Conservation (phyloP, 1,140 invertebrate genomes). For the Bombus superbus region DNA sequence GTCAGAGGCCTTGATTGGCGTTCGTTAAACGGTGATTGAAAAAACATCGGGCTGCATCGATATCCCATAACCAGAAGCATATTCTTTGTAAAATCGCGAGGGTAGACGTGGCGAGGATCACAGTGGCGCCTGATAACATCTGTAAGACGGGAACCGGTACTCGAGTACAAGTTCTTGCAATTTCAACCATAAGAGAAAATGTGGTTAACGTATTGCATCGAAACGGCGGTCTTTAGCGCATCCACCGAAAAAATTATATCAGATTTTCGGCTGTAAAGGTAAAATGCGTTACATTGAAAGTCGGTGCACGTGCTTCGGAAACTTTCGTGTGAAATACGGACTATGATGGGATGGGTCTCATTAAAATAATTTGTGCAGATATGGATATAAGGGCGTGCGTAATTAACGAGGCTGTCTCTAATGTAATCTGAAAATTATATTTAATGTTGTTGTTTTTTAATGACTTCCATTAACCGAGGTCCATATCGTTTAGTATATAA, state of each 20-base stretch:
- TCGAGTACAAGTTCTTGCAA: slow-evolving; percentile 49
- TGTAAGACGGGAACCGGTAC: slow-evolving; percentile 69
- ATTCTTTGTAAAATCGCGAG: slow-evolving; percentile 63
- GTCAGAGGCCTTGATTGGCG: not conserved
- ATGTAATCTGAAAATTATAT: not conserved
- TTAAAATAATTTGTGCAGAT: not conserved
- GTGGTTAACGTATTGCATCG: slow-evolving; percentile 40
- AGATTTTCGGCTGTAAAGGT: slow-evolving; percentile 2
- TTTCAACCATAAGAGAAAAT: slow-evolving; percentile 36
- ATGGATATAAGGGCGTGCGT: not conserved
- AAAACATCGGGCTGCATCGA: not conserved
- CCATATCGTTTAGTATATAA: not conserved
- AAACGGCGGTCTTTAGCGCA: slow-evolving; percentile 34
- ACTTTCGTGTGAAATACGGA: not conserved
- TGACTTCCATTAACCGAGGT: not conserved
- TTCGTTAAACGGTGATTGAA: not conserved
- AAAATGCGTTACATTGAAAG: not conserved
- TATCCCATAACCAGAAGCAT: slow-evolving; percentile 56
- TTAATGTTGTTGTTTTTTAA: not conserved
- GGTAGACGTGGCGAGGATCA: slow-evolving; percentile 44
- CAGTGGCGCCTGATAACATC: slow-evolving; percentile 69
- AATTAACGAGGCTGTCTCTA: not conserved
- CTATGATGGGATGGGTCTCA: not conserved
- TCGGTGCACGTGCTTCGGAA: not conserved
- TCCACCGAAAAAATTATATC: slow-evolving; percentile 31